Evolutionary conservation across 2,113 vertebrate genomes (phyloP), one percentile per base, ranked within the genome.

Genomic region (Lagopus leucura): DNA sequence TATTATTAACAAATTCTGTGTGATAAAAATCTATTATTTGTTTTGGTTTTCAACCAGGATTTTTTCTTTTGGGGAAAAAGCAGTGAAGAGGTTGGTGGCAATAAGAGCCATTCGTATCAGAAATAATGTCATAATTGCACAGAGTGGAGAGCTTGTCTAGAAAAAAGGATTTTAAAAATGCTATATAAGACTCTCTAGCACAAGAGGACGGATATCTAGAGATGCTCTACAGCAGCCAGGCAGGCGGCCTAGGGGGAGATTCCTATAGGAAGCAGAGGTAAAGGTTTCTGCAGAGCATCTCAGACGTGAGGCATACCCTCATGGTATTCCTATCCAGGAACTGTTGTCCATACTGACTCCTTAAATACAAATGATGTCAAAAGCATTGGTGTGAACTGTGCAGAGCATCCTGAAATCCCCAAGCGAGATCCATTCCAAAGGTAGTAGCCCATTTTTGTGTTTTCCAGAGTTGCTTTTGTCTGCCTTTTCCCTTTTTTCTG

Each of bases 11-110:
- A 90, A 89, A 94, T 94, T 94, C 87, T 90, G 11, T 83, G 72
- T 92, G 93, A 96, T 94, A 95, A 75, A 95, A 96, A 91, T 94
- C 88, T 92, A 88, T 79, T 97, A 90, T 96, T 96, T 96, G 73
- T 86, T 95, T 94, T 97, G 93, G 90, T 95, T 94, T 94, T 88
- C 73, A 88, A 94, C 85, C 93, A 95, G 91, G 57, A 48, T 67
- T 77, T 94, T 94, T 94, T 75, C 14, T 90, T 91, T 71, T 64
- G 83, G 34, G 72, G 76, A 27, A 78, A 94, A 77, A 30, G 60
- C 71, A 43, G 63, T 63, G 85, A 86, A 79, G 72, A 88, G 43
- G 43, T 64, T 91, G 64, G 82, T 94, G 90, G 75, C 82, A 88
- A 71, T 70, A 42, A 86, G n/a, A 94, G 21, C 43, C 65, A 47